Evolutionary conservation across 2,113 vertebrate genomes (phyloP).

Genomic region (Uria lomvia): DNA sequence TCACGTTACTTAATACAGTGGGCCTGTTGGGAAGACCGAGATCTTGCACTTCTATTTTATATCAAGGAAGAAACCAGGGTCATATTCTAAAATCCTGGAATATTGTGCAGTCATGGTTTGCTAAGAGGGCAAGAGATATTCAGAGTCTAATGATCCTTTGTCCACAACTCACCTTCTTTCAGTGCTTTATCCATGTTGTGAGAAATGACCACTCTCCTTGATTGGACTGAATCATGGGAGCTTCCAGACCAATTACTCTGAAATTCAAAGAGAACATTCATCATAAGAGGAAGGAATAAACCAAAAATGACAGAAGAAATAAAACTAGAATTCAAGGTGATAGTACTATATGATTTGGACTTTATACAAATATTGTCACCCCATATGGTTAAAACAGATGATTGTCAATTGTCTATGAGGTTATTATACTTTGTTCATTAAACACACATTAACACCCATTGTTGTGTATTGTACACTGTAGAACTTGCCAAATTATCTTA

Average conservation of each 20-base stretch:
- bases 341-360: neutral
- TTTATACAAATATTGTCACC: neutral
- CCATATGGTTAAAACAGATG: neutral
- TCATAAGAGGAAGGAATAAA: neutral
- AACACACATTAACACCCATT: neutral
- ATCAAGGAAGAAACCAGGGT: neutral
- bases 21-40: neutral
- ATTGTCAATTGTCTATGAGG: neutral
- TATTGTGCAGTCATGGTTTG: neutral
- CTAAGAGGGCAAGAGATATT: neutral
- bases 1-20: neutral
- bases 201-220: slow-evolving; percentile 91
- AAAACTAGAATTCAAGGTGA: neutral
- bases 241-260: slow-evolving; percentile 80
- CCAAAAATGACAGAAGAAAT: neutral
- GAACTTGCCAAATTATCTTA: neutral
- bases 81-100: neutral
- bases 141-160: neutral
- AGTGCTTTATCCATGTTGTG: slow-evolving; percentile 96
- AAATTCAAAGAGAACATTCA: slow-evolving; percentile 33
- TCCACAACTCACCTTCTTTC: slow-evolving; percentile 87
- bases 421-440: neutral
- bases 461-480: rapidly evolving
- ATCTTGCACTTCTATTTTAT: neutral
- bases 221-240: slow-evolving; percentile 78